Base-by-base conservation (phyloP, 2,888 invertebrate species). In the Argyresthia goedartella region DNA sequence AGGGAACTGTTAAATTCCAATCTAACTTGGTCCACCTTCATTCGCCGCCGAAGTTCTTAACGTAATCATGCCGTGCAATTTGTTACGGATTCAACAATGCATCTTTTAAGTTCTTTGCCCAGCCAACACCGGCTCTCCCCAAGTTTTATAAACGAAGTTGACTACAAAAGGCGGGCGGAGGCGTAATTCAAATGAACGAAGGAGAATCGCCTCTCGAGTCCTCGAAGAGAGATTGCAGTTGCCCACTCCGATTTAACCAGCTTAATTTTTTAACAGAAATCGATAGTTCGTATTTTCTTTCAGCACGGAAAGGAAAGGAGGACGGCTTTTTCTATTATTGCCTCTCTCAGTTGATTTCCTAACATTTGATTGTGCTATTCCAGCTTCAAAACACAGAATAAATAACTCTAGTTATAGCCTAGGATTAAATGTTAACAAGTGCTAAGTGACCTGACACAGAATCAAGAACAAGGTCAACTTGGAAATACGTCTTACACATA, bases 41-140 rank as follows among this genome's bases (percentile, higher is more conserved):
- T 61, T 64, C 60, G 63, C 58, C 62, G 66, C 60, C 54, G 57
- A 51, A 57, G 52, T 55, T 55, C 48, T 47, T 52, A 56, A 55
- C 53, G 73, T 75, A 81, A 84, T 85, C 80, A 81, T 70, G 72
- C 69, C 68, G 69, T 76, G 78, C 81, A 84, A 85, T 84, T 85
- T 84, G 82, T 84, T 81, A 81, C 80, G 69, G 73, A 78, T 82
- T 81, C 75, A 84, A 86, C 86, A 85, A 85, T 85, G 85, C 81
- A 81, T 75, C 81, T 76, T 73, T 81, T 76, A 81, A 81, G 74
- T 81, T 76, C 77, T 73, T 74, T 69, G 72, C 71, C 61, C 60
- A 68, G 56, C 60, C 64, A 68, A 82, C 84, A 81, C 76, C 80
- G 81, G 75, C 78, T 73, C 64, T 67, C 69, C 72, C 77, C 74